A percentile compares a stretch with the other conserved stretches of the same genome.
Conservation (phyloP, 1,140 invertebrate genomes). For the Solenopsis fugax region DNA sequence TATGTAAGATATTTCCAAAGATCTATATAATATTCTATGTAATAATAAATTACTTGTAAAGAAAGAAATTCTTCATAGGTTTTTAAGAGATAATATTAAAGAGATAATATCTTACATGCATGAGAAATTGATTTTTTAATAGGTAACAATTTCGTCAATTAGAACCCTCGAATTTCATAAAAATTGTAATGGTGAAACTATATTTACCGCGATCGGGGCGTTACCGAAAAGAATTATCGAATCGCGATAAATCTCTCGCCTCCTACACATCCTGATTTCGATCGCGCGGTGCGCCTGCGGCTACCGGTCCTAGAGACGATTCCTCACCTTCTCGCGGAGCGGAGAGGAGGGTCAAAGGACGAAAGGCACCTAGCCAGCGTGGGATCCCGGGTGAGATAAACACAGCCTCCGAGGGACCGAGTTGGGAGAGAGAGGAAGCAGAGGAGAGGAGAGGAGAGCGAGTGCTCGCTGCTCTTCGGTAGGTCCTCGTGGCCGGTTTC, state of each 20-base stretch:
- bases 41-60: not conserved
- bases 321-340: constrained; percentile 38
- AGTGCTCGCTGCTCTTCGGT: constrained; percentile 64
- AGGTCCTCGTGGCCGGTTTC: constrained; percentile 72
- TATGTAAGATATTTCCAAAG: not conserved
- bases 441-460: constrained; percentile 43
- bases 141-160: constrained; percentile 14
- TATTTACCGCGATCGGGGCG: constrained; percentile 15
- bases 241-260: constrained; percentile 69
- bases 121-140: not conserved
- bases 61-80: not conserved
- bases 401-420: constrained; percentile 61
- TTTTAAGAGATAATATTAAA: not conserved
- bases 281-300: constrained; percentile 67
- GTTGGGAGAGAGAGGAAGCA: constrained; percentile 56
- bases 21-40: not conserved
- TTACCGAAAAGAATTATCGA: constrained; percentile 60
- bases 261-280: constrained; percentile 57
- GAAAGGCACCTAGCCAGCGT: constrained; percentile 77
- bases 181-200: constrained; percentile 15
- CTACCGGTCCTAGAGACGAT: constrained; percentile 66
- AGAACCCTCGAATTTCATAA: not conserved
- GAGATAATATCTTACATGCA: not conserved
- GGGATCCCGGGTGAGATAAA: constrained; percentile 75
- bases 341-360: constrained; percentile 74